Conservation (phyloP, 1,140 invertebrate genomes). For the Cepaea nemoralis region DNA sequence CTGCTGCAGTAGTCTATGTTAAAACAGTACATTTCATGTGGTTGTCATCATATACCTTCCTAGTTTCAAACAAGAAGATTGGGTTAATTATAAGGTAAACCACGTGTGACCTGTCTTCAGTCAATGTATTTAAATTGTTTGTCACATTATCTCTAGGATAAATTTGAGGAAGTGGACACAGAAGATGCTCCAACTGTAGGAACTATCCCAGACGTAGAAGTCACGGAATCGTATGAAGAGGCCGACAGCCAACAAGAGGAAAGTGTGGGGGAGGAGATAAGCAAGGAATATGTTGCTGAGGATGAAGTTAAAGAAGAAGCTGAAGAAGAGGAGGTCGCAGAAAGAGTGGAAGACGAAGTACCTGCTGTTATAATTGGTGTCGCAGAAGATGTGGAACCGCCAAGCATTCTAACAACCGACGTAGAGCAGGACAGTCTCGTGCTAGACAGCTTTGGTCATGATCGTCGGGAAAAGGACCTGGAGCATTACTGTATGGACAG, state of each 20-base stretch:
- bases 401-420: neutral
- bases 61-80: no score
- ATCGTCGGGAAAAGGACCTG: constrained; percentile 31
- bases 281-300: neutral
- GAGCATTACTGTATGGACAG: constrained; percentile 39
- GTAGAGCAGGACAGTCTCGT: neutral
- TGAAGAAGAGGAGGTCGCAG: neutral
- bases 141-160: neutral
- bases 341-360: neutral
- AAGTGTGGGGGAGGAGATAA: neutral
- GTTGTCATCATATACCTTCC: no score
- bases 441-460: neutral
- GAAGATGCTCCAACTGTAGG: neutral
- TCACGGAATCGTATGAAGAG: neutral
- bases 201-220: neutral
- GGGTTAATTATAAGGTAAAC: no score
- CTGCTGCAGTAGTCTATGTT: no score
- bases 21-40: no score
- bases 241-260: neutral
- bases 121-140: no score
- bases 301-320: neutral
- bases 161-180: neutral
- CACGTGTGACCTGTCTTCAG: neutral
- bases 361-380: neutral
- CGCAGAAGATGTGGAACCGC: neutral